phyloP scores from a whole-genome alignment of 2,888 invertebrate genomes.

The Trisateles emortualis region DNA sequence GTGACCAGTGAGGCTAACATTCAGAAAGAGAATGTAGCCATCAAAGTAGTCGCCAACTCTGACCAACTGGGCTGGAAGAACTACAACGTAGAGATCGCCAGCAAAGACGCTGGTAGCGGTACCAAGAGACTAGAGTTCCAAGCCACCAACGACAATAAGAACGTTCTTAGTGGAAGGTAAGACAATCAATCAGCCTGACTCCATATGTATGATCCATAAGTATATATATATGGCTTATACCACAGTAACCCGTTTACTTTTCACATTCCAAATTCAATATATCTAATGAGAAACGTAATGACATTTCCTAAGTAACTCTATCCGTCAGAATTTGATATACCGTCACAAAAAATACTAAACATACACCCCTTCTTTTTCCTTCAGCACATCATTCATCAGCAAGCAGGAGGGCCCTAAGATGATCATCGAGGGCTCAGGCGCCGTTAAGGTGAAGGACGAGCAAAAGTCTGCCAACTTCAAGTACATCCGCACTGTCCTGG shows the following conservation, averaged over 20 bases:
- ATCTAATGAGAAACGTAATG: too few relatives aligned
- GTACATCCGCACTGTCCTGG: constrained; percentile 88
- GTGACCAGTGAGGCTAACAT: constrained; percentile 85
- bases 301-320: too few relatives aligned
- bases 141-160: constrained; percentile 88
- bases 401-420: constrained; percentile 91
- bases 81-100: constrained; percentile 88
- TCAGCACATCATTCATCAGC: constrained; percentile 89
- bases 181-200: constrained; percentile 15
- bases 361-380: background rate
- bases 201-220: too few relatives aligned
- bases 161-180: constrained; percentile 90
- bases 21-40: constrained; percentile 88
- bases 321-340: too few relatives aligned
- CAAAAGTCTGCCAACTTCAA: constrained; percentile 91
- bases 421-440: constrained; percentile 92
- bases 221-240: too few relatives aligned
- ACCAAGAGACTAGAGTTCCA: constrained; percentile 89
- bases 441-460: constrained; percentile 89
- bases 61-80: constrained; percentile 89
- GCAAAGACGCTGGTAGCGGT: constrained; percentile 87
- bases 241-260: too few relatives aligned
- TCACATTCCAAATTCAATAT: too few relatives aligned
- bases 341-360: background rate
- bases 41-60: constrained; percentile 88